Evolutionary conservation across 2,113 vertebrate genomes (phyloP).

Genomic region (Lipophrys pholis): DNA sequence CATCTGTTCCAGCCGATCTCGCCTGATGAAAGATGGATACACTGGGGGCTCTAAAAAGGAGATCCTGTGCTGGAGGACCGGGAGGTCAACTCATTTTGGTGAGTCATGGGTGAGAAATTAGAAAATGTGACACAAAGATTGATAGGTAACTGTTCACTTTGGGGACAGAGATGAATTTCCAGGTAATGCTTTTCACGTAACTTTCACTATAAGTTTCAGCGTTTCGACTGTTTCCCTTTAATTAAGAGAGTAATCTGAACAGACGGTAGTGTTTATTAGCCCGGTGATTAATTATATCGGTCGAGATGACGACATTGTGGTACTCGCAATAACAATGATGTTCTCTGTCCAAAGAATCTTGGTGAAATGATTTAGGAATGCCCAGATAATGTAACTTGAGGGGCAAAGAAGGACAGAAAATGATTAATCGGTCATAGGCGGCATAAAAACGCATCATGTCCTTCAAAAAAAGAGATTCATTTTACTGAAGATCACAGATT

Average conservation of each 20-base stretch:
- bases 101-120: slow-evolving; percentile 20
- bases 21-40: slow-evolving; percentile 52
- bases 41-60: slow-evolving; percentile 20
- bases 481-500: slow-evolving; percentile 40
- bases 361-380: not conserved
- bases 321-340: not conserved
- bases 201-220: slow-evolving; percentile 5
- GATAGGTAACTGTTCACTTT: slow-evolving; percentile 11
- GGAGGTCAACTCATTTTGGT: slow-evolving; percentile 27
- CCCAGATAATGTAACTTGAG: slow-evolving; percentile 23
- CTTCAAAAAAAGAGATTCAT: slow-evolving; percentile 23
- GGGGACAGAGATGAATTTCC: slow-evolving; percentile 15
- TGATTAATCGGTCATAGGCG: not conserved
- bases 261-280: slow-evolving; percentile 1
- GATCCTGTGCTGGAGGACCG: not conserved
- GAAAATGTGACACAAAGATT: slow-evolving; percentile 45
- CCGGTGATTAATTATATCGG: slow-evolving; percentile 10
- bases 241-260: not conserved
- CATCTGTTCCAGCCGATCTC: slow-evolving; percentile 47
- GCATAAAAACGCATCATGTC: not conserved
- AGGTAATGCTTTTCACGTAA: slow-evolving; percentile 1
- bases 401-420: slow-evolving; percentile 12
- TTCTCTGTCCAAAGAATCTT: slow-evolving; percentile 1
- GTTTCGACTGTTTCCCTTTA: slow-evolving; percentile 2
- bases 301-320: not conserved